Conservation (phyloP, 2,113 vertebrate species). For the Mystacornis crossleyi region DNA sequence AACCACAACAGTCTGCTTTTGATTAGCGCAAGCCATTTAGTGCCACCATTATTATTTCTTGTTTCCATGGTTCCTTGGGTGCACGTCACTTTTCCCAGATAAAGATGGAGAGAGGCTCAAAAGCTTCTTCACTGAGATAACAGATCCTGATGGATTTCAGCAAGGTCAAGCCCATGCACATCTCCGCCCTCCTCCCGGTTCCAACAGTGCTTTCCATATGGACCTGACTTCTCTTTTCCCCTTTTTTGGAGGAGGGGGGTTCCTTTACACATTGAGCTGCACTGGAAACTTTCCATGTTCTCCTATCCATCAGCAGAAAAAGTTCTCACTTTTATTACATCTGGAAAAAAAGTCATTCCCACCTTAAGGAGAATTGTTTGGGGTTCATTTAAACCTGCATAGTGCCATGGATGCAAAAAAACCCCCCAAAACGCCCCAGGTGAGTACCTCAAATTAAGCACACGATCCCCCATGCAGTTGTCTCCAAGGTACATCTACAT, state of each 20-base stretch:
- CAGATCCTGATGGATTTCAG: background rate
- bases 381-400: background rate
- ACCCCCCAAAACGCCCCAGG: background rate
- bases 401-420: background rate
- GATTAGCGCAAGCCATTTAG: conserved; percentile 46
- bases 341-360: background rate
- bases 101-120: background rate
- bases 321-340: background rate
- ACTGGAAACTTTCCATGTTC: background rate
- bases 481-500: background rate
- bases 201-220: fast-evolving
- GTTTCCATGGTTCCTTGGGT: conserved; percentile 24
- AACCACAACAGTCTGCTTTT: conserved; percentile 49
- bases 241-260: background rate
- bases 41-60: background rate
- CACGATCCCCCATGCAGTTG: background rate
- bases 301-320: background rate
- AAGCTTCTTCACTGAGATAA: background rate
- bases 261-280: background rate
- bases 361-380: background rate
- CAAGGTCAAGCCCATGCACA: fast-evolving
- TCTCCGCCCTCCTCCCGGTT: background rate
- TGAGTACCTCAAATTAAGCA: background rate
- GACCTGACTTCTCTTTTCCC: background rate
- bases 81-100: background rate